A percentile compares a stretch with the other conserved stretches of the same genome.
Evolutionary conservation across 2,888 invertebrate species (phyloP).

Genomic region (Amorpha juglandis): DNA sequence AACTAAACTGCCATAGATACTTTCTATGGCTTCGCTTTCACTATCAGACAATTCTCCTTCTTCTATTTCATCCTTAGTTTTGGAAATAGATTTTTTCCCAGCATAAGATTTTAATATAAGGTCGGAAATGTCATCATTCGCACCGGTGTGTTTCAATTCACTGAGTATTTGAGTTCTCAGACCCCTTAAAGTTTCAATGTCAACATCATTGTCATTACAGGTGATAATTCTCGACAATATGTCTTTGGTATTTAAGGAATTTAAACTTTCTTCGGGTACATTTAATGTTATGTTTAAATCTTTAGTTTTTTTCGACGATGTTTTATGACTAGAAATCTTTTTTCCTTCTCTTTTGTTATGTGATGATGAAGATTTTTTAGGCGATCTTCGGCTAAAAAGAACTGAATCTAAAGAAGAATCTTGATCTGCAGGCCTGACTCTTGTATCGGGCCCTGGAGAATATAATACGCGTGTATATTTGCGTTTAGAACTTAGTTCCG

Average conservation of each 20-base stretch:
- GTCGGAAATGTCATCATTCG: conserved; percentile 75
- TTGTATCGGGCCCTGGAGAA: conserved; percentile 4
- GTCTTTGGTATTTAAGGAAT: conserved; percentile 71
- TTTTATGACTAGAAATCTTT: conserved; percentile 52
- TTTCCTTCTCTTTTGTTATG: conserved; percentile 68
- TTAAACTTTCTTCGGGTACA: conserved; percentile 72
- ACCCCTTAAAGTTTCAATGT: conserved; percentile 77
- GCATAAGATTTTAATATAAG: conserved; percentile 74
- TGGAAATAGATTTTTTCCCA: conserved; percentile 46
- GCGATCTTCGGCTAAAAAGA: conserved; percentile 63
- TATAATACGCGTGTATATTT: conserved; percentile 31
- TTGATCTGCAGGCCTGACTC: conserved; percentile 19
- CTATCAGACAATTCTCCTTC: conserved; percentile 79
- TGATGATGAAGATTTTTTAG: conserved; percentile 54
- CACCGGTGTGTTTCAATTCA: conserved; percentile 75
- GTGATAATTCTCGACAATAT: conserved; percentile 74
- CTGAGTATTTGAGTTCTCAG: conserved; percentile 76
- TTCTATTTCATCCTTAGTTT: conserved; percentile 63
- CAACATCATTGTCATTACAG: conserved; percentile 74
- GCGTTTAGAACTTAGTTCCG: conserved; percentile 39
- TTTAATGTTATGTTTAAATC: conserved; percentile 75
- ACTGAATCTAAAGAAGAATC: conserved; percentile 45
- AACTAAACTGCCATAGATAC: conserved; percentile 70
- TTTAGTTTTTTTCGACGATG: conserved; percentile 48
- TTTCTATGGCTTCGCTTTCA: conserved; percentile 76